Conservation (phyloP, 2,113 vertebrate genomes). For the Mustela nigripes region DNA sequence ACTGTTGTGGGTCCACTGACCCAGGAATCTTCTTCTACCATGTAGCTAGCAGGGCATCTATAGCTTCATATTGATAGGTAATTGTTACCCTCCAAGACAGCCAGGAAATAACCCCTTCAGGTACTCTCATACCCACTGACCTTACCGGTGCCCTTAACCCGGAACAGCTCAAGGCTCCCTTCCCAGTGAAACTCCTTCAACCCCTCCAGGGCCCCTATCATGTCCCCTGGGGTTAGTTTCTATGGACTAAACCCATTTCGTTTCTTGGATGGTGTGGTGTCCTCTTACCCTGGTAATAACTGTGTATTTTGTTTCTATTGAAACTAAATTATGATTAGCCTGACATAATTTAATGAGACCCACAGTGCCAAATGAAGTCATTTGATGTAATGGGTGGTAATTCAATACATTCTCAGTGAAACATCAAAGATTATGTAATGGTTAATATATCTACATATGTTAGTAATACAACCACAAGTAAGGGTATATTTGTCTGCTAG, state of each 20-base stretch:
- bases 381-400: constrained; percentile 74
- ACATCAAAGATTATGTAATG: constrained; percentile 74
- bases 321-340: constrained; percentile 70
- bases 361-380: constrained; percentile 80
- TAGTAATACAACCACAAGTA: neutral
- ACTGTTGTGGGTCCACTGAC: neutral
- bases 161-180: neutral
- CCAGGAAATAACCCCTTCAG: neutral
- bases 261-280: neutral
- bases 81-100: neutral
- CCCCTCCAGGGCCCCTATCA: neutral
- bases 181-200: neutral
- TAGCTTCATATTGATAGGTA: neutral
- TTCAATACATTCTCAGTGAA: constrained; percentile 69
- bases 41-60: neutral
- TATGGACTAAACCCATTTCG: neutral
- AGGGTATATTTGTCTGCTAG: constrained; percentile 19
- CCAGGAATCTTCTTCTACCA: neutral
- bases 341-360: constrained; percentile 77
- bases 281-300: neutral
- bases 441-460: constrained; percentile 59
- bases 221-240: neutral
- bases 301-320: constrained; percentile 67
- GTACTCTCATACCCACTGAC: neutral
- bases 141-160: neutral